Evolutionary conservation across 1,140 invertebrate genomes (phyloP).

Genomic region (Halesus radiatus): DNA sequence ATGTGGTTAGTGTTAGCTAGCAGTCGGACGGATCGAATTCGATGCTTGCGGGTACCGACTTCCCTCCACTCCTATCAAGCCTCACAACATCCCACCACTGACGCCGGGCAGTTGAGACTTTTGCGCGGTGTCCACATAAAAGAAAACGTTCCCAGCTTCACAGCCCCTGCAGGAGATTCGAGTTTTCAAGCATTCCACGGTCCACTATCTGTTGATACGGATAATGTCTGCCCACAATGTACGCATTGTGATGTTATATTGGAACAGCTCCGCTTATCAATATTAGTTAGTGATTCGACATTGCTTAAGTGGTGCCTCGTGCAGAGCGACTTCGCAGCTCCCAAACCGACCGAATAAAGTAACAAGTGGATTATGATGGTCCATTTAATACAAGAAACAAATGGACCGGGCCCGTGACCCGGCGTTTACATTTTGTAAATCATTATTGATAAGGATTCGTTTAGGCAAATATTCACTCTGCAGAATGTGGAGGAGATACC

Average conservation of each 20-base stretch:
- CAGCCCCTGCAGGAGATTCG: background rate
- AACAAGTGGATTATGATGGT: background rate
- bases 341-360: too few species aligned
- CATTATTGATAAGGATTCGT: background rate
- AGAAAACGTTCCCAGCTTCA: background rate
- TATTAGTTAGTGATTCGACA: conserved; percentile 30
- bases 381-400: background rate
- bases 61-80: background rate
- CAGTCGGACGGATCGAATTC: too few species aligned
- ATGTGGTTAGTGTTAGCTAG: too few species aligned
- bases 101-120: too few species aligned
- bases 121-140: too few species aligned
- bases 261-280: conserved; percentile 36
- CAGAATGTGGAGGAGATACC: too few species aligned
- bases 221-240: conserved; percentile 39
- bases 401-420: background rate
- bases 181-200: conserved; percentile 35
- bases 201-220: conserved; percentile 20
- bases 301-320: conserved; percentile 26
- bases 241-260: conserved; percentile 39
- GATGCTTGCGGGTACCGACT: too few species aligned
- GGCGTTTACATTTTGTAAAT: background rate
- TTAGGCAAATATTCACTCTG: background rate
- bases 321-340: too few species aligned
- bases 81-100: too few species aligned